Percentiles rank a stretch among this genome's conserved stretches.
Evolutionary conservation across 2,888 invertebrate genomes (phyloP).

Genomic region (Drosophila formosana): DNA sequence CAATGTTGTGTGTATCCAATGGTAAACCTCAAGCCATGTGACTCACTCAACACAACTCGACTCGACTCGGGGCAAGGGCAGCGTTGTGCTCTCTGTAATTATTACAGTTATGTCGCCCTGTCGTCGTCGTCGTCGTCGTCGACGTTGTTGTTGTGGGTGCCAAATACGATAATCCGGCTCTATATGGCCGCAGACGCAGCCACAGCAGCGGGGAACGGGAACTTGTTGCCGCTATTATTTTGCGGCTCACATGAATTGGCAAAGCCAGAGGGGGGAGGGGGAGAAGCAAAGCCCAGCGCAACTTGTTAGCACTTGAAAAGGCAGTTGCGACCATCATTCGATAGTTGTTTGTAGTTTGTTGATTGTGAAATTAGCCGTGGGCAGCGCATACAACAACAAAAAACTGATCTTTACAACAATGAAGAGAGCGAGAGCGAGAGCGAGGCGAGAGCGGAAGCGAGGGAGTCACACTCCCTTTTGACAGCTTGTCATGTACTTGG

Average conservation of each 20-base stretch:
- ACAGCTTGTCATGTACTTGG: constrained; percentile 54
- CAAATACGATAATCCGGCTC: constrained; percentile 52
- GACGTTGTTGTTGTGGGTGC: constrained; percentile 64
- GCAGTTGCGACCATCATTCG: constrained; percentile 42
- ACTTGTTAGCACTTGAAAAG: constrained; percentile 70
- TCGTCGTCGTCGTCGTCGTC: constrained; percentile 29
- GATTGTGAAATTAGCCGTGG: constrained; percentile 76
- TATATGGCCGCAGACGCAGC: constrained; percentile 34
- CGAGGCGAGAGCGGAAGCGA: background rate
- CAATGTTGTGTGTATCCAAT: constrained; percentile 20
- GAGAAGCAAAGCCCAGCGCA: constrained; percentile 13
- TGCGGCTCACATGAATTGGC: background rate
- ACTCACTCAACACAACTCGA: constrained; percentile 31
- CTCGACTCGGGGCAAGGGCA: background rate
- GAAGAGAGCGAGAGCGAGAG: background rate
- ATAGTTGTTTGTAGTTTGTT: constrained; percentile 33
- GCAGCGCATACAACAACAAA: constrained; percentile 47
- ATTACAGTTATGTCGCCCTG: constrained; percentile 75
- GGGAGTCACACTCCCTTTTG: constrained; percentile 47
- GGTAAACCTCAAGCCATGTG: constrained; percentile 36
- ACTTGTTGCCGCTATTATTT: background rate
- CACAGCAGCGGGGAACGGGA: constrained; percentile 17
- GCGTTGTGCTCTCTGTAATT: constrained; percentile 59
- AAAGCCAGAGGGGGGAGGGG: constrained; percentile 4
- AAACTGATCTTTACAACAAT: constrained; percentile 60